Evolutionary conservation across 2,113 vertebrate genomes (phyloP).

Genomic region (Calidris pugnax): DNA sequence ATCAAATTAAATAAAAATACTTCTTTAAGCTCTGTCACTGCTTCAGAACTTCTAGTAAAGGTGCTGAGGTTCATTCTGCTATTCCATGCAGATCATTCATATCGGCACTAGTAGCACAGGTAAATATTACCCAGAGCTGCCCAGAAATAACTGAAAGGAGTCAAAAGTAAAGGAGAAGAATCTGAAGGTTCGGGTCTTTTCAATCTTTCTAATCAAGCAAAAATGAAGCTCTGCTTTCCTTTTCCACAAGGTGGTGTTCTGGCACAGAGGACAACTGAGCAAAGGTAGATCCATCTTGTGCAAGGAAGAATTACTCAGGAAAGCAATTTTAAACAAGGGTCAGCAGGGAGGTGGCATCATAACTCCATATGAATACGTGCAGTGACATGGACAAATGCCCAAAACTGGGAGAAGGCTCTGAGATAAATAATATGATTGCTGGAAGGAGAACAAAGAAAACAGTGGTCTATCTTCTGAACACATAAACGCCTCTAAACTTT

Average conservation of each 20-base stretch:
- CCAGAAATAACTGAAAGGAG: not conserved
- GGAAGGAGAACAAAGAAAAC: constrained; percentile 5
- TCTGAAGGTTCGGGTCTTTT: not conserved
- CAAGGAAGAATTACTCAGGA: not conserved
- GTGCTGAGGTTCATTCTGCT: not conserved
- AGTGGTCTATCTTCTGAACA: not conserved
- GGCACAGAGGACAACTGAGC: constrained; percentile 16
- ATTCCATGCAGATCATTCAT: not conserved
- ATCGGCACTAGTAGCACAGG: not conserved
- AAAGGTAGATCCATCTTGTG: not conserved
- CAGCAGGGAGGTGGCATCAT: not conserved
- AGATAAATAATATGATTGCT: not conserved
- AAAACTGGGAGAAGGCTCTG: not conserved
- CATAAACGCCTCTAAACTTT: not conserved
- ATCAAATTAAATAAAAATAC: constrained; percentile 18
- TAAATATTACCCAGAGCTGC: not conserved
- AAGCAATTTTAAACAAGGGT: not conserved
- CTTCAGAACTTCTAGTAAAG: not conserved
- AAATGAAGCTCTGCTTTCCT: not conserved
- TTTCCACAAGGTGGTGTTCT: constrained; percentile 55
- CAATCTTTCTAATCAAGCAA: not conserved
- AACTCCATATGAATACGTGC: not conserved
- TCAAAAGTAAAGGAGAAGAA: not conserved
- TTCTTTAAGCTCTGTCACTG: not conserved
- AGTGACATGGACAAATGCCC: not conserved